Conservation (phyloP, 2,888 invertebrate genomes). For the Nemoura dubitans region DNA sequence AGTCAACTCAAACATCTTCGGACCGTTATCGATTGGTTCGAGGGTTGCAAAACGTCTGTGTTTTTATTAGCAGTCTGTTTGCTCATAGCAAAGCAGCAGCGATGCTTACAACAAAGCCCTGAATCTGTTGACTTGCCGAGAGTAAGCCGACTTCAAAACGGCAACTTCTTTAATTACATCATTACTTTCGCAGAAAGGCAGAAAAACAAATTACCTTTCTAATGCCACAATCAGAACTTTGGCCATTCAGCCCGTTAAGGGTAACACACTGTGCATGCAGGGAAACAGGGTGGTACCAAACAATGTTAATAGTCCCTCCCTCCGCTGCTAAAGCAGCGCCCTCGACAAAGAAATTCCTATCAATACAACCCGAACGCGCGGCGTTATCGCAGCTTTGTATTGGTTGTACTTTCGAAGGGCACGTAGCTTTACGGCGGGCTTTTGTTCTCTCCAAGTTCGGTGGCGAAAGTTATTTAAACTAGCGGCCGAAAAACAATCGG, state of each 20-base stretch:
- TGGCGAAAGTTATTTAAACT: background rate
- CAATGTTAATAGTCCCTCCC: slow-evolving; percentile 22
- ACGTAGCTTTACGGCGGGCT: background rate
- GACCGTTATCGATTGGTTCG: background rate
- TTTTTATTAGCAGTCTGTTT: background rate
- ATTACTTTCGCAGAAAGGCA: slow-evolving; percentile 29
- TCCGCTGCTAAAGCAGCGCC: background rate
- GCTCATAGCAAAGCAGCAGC: background rate
- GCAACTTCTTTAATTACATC: slow-evolving; percentile 31
- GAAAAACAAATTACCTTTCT: slow-evolving; percentile 23
- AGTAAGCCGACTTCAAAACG: slow-evolving; percentile 14
- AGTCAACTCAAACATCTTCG: background rate
- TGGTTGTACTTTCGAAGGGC: background rate
- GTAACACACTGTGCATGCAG: background rate
- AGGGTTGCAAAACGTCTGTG: background rate
- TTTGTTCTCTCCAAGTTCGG: background rate
- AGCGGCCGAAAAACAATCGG: background rate
- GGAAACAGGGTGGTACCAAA: background rate
- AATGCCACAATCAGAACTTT: slow-evolving; percentile 12
- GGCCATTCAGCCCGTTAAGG: background rate
- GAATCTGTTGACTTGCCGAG: background rate
- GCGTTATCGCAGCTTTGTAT: background rate
- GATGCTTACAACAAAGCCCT: background rate
- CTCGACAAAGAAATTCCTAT: slow-evolving; percentile 5
- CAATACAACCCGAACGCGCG: background rate